Conservation (phyloP, 2,797 vertebrate genomes). For the Oryzias dopingdopingensis region DNA sequence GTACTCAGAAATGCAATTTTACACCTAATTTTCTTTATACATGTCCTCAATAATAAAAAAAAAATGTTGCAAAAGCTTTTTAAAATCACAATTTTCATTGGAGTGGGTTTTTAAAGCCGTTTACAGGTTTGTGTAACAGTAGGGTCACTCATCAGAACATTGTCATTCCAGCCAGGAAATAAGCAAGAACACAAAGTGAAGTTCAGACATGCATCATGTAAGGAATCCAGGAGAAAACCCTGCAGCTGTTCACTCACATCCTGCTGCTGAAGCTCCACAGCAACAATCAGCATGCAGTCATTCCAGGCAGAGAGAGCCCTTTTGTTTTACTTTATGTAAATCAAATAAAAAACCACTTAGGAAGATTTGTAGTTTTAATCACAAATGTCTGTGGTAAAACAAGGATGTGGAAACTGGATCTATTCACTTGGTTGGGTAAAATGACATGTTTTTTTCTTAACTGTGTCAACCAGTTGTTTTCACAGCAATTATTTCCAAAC, state of each 20-base stretch:
- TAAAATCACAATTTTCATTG: too few relatives aligned
- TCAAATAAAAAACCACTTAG: too few relatives aligned
- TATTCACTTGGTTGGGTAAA: too few relatives aligned
- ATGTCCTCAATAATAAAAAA: too few relatives aligned
- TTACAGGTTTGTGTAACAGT: constrained; percentile 22
- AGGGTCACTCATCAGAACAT: constrained; percentile 26
- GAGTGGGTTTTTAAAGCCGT: not conserved
- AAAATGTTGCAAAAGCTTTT: too few relatives aligned
- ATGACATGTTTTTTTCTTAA: not conserved
- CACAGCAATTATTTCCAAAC: not conserved
- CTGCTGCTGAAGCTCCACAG: constrained; percentile 6
- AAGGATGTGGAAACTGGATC: too few relatives aligned
- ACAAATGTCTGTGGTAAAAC: too few relatives aligned
- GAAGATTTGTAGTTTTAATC: too few relatives aligned
- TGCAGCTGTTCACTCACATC: constrained; percentile 1
- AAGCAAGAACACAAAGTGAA: constrained; percentile 26
- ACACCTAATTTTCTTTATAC: too few relatives aligned
- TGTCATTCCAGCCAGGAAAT: constrained; percentile 48
- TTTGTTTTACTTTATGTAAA: too few relatives aligned
- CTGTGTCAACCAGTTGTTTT: not conserved
- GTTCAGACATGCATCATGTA: constrained; percentile 36
- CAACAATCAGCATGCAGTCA: not conserved
- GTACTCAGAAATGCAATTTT: too few relatives aligned
- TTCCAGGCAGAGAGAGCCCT: too few relatives aligned
- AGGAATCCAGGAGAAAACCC: constrained; percentile 30